Evolutionary conservation across 2,888 invertebrate genomes (phyloP), one percentile per base, ranked within the genome.

Genomic region (Melieria picta): DNA sequence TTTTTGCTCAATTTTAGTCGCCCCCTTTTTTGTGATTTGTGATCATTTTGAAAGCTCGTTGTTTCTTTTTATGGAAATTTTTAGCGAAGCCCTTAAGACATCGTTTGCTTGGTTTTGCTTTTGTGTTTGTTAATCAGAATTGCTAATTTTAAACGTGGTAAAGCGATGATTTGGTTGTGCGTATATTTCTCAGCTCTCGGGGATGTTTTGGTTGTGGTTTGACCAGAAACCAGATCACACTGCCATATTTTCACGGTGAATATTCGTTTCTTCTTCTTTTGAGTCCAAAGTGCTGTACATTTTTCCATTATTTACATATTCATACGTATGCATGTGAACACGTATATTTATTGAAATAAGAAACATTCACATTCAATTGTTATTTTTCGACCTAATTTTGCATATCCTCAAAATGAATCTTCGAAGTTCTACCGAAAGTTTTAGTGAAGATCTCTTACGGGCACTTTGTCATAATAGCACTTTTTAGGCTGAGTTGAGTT

Each of bases 141-240:
- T 10, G 56, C 43, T 69, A 63, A 63, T 63, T 69, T 63, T 42
- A 57, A 61, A 42, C 4, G 30, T 30, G 42, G 63, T 62, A 13
- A 69, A 63, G 10, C 1, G n/a, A 57, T 46, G 7, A 13, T 62
- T 62, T 55, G 7, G 62, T 7, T 63, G 57, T 69, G n/a, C 16
- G 55, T 62, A 46, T 48, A 47, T 69, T 62, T 48, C 42, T 16
- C 45, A 5, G 4, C 7, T 42, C 63, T 52, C 69, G 63, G 69
- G 69, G 69, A 70, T 65, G 43, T 65, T 70, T 65, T 58, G 64
- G 58, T n/a, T 57, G 50, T 7, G 61, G 61, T 61, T 61, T 68
- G 52, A 16, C 10, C 4, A 16, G 10, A 42, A 58, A 30, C 58
- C 42, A 42, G 58, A 58, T 58, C 13, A 30, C 30, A 30, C 3